Evolutionary conservation across 2,113 vertebrate genomes (phyloP).

Genomic region (Pangasianodon hypophthalmus): DNA sequence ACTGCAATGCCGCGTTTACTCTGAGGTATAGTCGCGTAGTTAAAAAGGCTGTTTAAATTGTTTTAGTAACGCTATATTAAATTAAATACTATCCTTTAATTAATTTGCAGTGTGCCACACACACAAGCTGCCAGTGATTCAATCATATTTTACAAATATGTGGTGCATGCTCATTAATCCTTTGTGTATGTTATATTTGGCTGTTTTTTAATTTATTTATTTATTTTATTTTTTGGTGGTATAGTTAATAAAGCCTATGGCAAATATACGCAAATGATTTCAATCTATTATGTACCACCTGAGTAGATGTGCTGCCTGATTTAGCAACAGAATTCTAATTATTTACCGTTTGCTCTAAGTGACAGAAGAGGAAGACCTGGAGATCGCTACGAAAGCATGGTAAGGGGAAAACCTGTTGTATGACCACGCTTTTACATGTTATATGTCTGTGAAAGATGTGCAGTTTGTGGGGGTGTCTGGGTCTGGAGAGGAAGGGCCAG

Average conservation of each 20-base stretch:
- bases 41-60: not conserved
- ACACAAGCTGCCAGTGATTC: not conserved
- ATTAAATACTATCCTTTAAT: not conserved
- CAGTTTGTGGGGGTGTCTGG: not conserved
- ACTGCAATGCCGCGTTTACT: not conserved
- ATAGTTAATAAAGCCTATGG: not conserved
- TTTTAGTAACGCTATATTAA: not conserved
- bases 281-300: not conserved
- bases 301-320: too few species aligned
- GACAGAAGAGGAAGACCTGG: constrained; percentile 88
- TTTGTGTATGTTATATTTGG: not conserved
- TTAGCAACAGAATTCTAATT: not conserved
- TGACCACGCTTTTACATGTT: not conserved
- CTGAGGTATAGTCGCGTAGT: too few species aligned
- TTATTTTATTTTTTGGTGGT: too few species aligned
- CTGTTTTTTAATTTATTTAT: too few species aligned
- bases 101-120: not conserved
- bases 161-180: not conserved
- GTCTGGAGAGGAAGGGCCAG: not conserved
- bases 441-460: not conserved
- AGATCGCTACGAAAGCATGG: constrained; percentile 95
- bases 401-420: constrained; percentile 62
- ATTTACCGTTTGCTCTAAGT: constrained; percentile 59
- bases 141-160: not conserved
- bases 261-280: not conserved